These are phyloP conservation scores for Onthophagus taurus DNA, from an alignment of 1,140 invertebrate genomes.

Conservation along the genomic window DNA sequence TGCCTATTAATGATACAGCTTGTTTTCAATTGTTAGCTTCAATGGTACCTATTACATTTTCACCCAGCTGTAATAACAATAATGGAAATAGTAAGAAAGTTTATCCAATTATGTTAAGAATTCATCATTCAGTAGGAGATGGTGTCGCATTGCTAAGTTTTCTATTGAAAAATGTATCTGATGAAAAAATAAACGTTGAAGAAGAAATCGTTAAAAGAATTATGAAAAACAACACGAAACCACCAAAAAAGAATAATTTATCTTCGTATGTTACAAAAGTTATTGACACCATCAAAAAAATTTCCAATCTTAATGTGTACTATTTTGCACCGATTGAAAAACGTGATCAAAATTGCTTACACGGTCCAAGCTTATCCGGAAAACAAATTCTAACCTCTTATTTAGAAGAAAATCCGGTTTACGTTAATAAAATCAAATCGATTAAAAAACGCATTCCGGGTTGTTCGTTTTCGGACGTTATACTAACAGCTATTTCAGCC, in stretches of 20 bases:
- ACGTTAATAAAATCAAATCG: not conserved
- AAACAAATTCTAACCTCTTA: not conserved
- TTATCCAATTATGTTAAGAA: not conserved
- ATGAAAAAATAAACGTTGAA: not conserved
- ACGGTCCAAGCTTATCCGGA: not conserved
- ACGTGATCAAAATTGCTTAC: not conserved
- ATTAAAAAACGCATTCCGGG: not conserved
- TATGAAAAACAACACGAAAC: not conserved
- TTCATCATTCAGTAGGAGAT: not conserved
- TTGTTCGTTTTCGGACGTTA: not conserved
- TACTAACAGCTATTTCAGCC: not conserved
- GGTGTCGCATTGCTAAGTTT: not conserved
- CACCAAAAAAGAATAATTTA: not conserved
- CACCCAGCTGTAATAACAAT: conserved; percentile 1
- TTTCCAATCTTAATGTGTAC: not conserved
- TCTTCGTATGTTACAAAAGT: not conserved
- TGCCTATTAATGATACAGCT: not conserved
- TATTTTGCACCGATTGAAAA: not conserved
- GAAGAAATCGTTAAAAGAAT: not conserved
- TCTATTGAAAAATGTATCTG: not conserved
- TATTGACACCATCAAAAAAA: not conserved
- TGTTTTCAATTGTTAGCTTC: not conserved
- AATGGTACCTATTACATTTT: not conserved
- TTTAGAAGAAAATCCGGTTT: not conserved
- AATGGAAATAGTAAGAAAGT: not conserved